Evolutionary conservation across 2,888 invertebrate genomes (phyloP).

Genomic region (Tubulanus polymorphus): DNA sequence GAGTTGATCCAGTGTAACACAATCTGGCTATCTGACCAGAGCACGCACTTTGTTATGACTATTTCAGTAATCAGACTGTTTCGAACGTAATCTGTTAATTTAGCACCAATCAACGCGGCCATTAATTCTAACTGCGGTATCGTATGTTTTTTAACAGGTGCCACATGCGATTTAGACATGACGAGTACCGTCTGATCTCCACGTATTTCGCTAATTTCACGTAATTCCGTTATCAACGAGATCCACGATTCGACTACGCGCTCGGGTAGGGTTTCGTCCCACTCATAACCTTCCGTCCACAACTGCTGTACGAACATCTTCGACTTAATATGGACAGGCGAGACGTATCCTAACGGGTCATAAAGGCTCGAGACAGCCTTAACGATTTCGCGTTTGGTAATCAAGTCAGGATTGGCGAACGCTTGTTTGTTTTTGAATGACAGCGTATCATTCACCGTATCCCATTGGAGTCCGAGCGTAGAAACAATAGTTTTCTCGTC

Average conservation of each 20-base stretch:
- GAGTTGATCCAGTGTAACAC: not conserved
- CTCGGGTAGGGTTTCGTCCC: not conserved
- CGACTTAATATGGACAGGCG: not conserved
- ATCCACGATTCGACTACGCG: not conserved
- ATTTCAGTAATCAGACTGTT: not conserved
- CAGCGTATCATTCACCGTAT: constrained; percentile 2
- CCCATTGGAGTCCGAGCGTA: constrained; percentile 10
- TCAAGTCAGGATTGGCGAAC: not conserved
- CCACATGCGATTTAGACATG: not conserved
- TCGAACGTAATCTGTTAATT: not conserved
- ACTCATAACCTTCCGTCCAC: not conserved
- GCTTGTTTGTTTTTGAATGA: constrained; percentile 2
- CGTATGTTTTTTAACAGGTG: constrained; percentile 10
- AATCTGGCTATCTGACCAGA: constrained; percentile 4
- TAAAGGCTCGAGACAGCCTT: constrained; percentile 1
- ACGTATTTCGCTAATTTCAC: not conserved
- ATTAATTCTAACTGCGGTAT: constrained; percentile 11
- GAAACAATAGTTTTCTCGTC: constrained; percentile 3
- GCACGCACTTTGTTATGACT: not conserved
- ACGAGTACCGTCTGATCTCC: not conserved
- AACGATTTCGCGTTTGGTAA: constrained; percentile 11
- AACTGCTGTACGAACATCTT: not conserved
- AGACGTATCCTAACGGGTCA: constrained; percentile 9
- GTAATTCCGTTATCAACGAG: not conserved
- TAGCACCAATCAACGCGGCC: constrained; percentile 8